A percentile compares a stretch with the other conserved stretches of the same genome.
phyloP scores from a whole-genome alignment of 2,888 invertebrate genomes.

The Idaea aversata region DNA sequence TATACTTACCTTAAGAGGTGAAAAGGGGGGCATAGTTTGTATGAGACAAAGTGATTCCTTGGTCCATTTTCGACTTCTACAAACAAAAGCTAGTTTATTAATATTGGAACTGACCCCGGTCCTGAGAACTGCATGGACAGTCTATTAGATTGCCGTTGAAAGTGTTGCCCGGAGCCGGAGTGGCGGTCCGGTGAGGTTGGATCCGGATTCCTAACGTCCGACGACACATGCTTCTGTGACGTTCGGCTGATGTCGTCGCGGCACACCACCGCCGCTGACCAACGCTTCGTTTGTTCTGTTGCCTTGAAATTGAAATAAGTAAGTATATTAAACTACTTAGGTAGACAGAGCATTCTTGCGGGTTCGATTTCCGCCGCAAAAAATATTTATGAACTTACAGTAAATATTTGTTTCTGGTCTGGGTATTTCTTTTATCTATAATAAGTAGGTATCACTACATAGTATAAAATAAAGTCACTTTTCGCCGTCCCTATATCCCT shows the following conservation, averaged over 20 bases:
- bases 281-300: conserved; percentile 85
- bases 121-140: conserved; percentile 94
- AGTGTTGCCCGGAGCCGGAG: conserved; percentile 45
- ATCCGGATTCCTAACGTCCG: conserved; percentile 53
- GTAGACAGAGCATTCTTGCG: too few species aligned
- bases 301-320: conserved; percentile 43
- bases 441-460: too few species aligned
- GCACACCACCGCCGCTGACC: conserved; percentile 91
- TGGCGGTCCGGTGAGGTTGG: conserved; percentile 48
- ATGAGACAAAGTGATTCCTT: too few species aligned
- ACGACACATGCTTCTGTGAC: conserved; percentile 55
- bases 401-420: too few species aligned
- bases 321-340: not conserved
- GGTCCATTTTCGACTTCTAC: too few species aligned
- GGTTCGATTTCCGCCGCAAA: too few species aligned
- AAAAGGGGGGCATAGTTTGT: too few species aligned
- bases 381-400: too few species aligned
- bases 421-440: too few species aligned
- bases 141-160: conserved; percentile 83
- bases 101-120: conserved; percentile 77
- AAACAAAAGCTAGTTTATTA: not conserved
- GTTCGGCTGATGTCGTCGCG: conserved; percentile 73
- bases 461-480: too few species aligned
- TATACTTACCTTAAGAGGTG: too few species aligned
- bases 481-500: too few species aligned